Base-by-base conservation (phyloP, 2,113 vertebrate genomes). In the Fregetta grallaria region DNA sequence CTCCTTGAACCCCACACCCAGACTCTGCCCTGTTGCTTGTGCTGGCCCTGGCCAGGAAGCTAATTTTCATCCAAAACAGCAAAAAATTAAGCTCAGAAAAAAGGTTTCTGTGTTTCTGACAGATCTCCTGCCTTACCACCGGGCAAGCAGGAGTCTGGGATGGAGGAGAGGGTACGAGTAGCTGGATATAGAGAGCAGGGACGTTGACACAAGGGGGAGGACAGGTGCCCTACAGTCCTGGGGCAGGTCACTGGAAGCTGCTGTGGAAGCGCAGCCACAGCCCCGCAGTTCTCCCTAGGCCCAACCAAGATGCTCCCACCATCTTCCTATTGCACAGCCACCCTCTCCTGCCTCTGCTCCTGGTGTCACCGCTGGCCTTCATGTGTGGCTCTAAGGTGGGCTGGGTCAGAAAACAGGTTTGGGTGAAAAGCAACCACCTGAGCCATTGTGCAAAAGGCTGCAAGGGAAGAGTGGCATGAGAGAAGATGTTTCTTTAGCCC, bases 161-260 rank as follows among this genome's bases (percentile, higher is more conserved):
- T 1, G 2, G 36, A 73, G 56, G 11, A 77, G 26, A 77, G 26
- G 22, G n/a, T 19, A n/a, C 2, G 0, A 0, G 1, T 11, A 79
- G 56, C 32, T 27, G 11, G n/a, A 32, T 40, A 36, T 5, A 53
- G 74, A 36, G 14, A 66, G 66, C 81, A 74, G 38, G n/a, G 34
- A 73, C 1, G 2, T 3, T 7, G 20, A 9, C 7, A n/a, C 55
- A 40, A 0, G 1, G 50, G 9, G 19, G 19, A 79, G 53, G 34
- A 62, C 8, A 49, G 49, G 65, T 25, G 27, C 45, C 30, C 45
- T 23, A 18, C 17, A 26, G 8, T 40, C 23, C 53, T 10, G 8
- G 22, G 8, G 17, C 47, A 89, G 42, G 56, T 44, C 81, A 61
- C 18, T 38, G 50, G 34, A 52, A 70, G 59, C 68, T 92, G 72